Conservation (phyloP, 2,113 vertebrate species). For the Ellobius talpinus region DNA sequence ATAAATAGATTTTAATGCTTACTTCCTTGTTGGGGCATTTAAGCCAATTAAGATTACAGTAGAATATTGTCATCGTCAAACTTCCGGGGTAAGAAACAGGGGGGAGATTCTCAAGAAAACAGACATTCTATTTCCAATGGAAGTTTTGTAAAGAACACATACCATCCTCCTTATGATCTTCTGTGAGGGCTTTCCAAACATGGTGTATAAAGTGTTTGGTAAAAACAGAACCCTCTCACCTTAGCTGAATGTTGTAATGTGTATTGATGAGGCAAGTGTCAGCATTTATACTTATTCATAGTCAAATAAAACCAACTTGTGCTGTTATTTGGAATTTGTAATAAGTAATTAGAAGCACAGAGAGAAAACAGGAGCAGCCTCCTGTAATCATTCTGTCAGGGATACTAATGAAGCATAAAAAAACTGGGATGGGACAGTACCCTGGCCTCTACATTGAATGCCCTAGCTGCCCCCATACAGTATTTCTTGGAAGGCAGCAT, state of each 20-base stretch:
- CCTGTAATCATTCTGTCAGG: background rate
- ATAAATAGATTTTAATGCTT: background rate
- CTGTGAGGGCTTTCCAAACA: background rate
- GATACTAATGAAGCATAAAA: background rate
- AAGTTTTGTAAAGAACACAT: background rate
- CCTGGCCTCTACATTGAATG: background rate
- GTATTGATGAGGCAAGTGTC: background rate
- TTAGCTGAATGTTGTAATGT: background rate
- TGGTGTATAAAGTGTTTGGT: background rate
- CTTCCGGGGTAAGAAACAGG: background rate
- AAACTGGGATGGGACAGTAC: background rate
- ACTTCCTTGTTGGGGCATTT: background rate
- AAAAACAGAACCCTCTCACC: background rate
- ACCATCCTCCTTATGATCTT: background rate
- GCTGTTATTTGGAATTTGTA: background rate
- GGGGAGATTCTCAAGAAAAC: slow-evolving; percentile 15
- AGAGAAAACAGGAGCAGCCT: background rate
- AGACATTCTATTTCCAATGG: background rate
- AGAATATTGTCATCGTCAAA: background rate
- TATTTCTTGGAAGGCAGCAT: background rate
- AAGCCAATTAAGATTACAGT: background rate
- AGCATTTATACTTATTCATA: background rate
- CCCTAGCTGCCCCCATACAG: background rate
- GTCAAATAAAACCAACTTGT: background rate
- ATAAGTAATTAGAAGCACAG: background rate